Percentiles rank a stretch among this genome's conserved stretches.
These are phyloP conservation scores for Todiramphus saurophagus DNA, from an alignment of 2,113 vertebrate genomes.

Conservation along the genomic window DNA sequence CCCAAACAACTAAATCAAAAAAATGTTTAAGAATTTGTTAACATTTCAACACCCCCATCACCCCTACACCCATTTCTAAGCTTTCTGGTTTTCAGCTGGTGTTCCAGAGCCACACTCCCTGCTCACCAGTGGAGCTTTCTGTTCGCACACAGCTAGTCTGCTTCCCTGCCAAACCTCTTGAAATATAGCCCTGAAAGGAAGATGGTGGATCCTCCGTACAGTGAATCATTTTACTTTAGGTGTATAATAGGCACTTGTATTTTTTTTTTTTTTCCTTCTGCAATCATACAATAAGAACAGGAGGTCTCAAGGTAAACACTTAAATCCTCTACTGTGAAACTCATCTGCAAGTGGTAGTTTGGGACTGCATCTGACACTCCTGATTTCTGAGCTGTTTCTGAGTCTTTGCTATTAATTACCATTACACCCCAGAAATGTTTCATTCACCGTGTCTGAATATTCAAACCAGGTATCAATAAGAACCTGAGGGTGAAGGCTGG, in stretches of 20 bases:
- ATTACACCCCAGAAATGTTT: background rate
- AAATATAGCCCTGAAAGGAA: slow-evolving; percentile 34
- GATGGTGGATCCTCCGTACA: slow-evolving; percentile 28
- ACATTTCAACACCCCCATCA: background rate
- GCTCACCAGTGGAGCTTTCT: background rate
- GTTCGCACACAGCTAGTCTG: background rate
- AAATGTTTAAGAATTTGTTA: background rate
- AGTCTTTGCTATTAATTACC: background rate
- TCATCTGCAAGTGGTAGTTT: background rate
- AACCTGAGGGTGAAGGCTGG: background rate
- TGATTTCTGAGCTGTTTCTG: background rate
- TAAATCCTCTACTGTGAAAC: background rate
- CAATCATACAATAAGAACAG: background rate
- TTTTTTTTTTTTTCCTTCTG: background rate
- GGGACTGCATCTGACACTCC: background rate
- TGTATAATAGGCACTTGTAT: background rate
- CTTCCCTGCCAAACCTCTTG: background rate
- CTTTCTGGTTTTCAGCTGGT: background rate
- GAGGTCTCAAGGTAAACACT: background rate
- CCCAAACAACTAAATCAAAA: background rate
- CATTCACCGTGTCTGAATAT: background rate
- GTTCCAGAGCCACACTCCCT: background rate
- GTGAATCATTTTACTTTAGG: background rate
- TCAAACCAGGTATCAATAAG: background rate
- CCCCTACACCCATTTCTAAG: background rate